Percentiles rank a stretch among this genome's conserved stretches.
Evolutionary conservation across 2,888 invertebrate species (phyloP).

Genomic region (Loripinus fragilis): DNA sequence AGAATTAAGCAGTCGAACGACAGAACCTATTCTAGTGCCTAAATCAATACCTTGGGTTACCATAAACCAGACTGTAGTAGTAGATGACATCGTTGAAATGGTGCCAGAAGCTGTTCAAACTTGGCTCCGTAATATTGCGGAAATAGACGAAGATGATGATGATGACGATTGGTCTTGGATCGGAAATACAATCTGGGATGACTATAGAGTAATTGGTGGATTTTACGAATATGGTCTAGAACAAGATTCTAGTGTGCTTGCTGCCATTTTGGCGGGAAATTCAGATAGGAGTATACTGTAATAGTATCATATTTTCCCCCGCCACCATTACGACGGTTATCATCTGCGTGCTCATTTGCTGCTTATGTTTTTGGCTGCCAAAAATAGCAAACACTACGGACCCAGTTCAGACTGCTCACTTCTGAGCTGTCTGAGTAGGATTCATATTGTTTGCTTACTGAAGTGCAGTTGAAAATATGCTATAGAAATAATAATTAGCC

Average conservation of each 20-base stretch:
- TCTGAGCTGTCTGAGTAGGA: background rate
- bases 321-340: background rate
- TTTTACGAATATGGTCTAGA: background rate
- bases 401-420: background rate
- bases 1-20: too few relatives aligned
- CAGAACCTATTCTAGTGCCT: too few relatives aligned
- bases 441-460: too few relatives aligned
- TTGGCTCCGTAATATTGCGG: background rate
- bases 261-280: background rate
- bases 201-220: background rate
- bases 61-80: too few relatives aligned
- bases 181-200: background rate
- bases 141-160: background rate
- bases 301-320: background rate
- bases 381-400: background rate
- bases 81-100: background rate
- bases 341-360: background rate
- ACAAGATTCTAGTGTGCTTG: slow-evolving; percentile 5
- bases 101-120: background rate
- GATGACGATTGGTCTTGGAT: background rate
- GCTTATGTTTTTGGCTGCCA: background rate
- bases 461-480: too few relatives aligned
- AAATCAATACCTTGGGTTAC: too few relatives aligned
- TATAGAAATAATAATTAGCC: too few relatives aligned
- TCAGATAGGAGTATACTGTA: background rate